Percentiles rank a stretch among this genome's conserved stretches.
These are phyloP conservation scores for Upupa epops DNA, from an alignment of 2,113 vertebrate species.

Conservation along the genomic window DNA sequence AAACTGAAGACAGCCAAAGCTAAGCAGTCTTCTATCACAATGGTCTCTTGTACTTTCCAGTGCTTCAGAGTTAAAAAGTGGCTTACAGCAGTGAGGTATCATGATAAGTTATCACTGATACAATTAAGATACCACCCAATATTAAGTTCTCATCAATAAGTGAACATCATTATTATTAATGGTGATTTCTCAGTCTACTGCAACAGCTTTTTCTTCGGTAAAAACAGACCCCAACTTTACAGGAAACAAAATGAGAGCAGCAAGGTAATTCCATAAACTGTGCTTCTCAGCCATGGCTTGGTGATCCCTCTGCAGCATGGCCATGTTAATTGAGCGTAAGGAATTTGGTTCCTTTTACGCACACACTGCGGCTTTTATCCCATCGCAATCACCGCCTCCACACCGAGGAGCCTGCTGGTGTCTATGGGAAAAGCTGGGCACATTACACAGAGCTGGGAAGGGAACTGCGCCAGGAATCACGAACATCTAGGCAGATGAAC, in stretches of 20 bases:
- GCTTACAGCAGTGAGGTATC: not conserved
- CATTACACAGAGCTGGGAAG: not conserved
- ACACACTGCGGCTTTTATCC: not conserved
- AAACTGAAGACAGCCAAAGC: not conserved
- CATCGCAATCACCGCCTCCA: not conserved
- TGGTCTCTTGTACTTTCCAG: not conserved
- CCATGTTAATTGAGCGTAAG: not conserved
- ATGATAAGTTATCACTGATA: not conserved
- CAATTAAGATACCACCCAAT: no score
- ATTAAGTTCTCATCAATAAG: no score
- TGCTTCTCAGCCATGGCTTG: not conserved
- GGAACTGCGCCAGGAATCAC: not conserved
- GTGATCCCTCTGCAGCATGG: not conserved
- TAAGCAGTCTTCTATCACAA: not conserved
- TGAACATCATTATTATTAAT: not conserved
- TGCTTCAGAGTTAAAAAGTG: not conserved
- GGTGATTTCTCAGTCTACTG: not conserved
- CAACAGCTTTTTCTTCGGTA: not conserved
- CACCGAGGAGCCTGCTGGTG: fast-evolving
- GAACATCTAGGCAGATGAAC: not conserved
- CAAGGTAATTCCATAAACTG: not conserved
- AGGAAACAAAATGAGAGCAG: not conserved
- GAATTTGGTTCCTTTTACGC: constrained; percentile 26
- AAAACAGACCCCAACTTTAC: not conserved
- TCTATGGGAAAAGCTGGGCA: not conserved